Percentiles rank a stretch among this genome's conserved stretches.
These are phyloP conservation scores for Tetropium fuscum DNA, from an alignment of 2,888 invertebrate species.

Conservation along the genomic window DNA sequence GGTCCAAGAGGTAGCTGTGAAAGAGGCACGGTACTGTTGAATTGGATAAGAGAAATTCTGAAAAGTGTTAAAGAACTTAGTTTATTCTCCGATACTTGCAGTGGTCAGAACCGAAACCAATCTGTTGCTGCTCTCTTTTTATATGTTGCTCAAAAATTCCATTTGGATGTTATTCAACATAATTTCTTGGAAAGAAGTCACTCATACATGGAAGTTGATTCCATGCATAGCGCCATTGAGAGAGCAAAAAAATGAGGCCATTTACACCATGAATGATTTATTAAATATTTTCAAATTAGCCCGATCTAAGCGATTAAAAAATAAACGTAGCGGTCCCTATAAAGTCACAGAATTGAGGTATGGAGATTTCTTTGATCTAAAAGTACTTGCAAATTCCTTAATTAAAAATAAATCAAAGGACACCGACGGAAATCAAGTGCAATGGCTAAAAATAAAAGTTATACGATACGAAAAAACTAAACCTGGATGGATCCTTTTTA, in stretches of 20 bases:
- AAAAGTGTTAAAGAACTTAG: not conserved
- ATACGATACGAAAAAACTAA: too few relatives aligned
- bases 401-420: not conserved
- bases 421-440: too few relatives aligned
- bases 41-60: not conserved
- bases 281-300: slow-evolving; percentile 1
- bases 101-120: not conserved
- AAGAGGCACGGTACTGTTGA: not conserved
- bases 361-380: not conserved
- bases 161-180: slow-evolving; percentile 16
- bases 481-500: too few relatives aligned
- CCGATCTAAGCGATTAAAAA: not conserved
- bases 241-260: slow-evolving; percentile 29
- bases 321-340: not conserved
- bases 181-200: slow-evolving; percentile 16
- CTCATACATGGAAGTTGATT: slow-evolving; percentile 29
- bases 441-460: too few relatives aligned
- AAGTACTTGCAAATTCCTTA: not conserved
- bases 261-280: slow-evolving; percentile 18
- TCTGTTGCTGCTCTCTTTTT: slow-evolving; percentile 23
- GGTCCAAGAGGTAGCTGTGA: not conserved
- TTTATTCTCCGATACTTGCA: not conserved
- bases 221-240: slow-evolving; percentile 41
- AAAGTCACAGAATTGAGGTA: not conserved
- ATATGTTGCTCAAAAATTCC: slow-evolving; percentile 20